These are phyloP conservation scores for Heliconius congener DNA, from an alignment of 1,140 invertebrate species.

Conservation along the genomic window DNA sequence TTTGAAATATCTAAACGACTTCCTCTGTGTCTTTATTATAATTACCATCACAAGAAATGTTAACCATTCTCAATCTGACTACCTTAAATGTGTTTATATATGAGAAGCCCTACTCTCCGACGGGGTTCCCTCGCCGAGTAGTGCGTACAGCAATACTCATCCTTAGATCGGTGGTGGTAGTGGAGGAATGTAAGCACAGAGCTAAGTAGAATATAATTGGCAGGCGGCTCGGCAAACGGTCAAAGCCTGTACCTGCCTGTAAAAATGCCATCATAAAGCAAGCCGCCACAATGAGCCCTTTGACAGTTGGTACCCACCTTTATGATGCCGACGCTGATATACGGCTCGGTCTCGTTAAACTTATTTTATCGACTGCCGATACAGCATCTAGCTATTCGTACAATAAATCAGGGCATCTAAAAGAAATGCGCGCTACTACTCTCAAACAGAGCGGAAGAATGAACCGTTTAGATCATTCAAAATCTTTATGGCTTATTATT, in stretches of 20 bases:
- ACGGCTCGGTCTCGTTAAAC: conserved; percentile 72
- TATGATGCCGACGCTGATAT: conserved; percentile 79
- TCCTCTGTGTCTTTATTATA: conserved; percentile 6
- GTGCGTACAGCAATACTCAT: conserved; percentile 24
- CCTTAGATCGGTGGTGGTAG: conserved; percentile 24
- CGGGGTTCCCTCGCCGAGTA: not conserved
- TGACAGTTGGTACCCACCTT: conserved; percentile 77
- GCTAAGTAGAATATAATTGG: conserved; percentile 80
- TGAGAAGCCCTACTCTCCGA: not conserved
- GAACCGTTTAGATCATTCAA: conserved; percentile 71
- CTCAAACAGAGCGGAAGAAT: conserved; percentile 66
- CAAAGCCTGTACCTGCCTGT: conserved; percentile 76
- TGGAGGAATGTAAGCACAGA: conserved; percentile 39
- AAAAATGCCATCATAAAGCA: conserved; percentile 79
- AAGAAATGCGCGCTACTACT: conserved; percentile 54
- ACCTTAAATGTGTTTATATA: not conserved
- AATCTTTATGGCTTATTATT: conserved; percentile 77
- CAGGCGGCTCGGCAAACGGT: conserved; percentile 65
- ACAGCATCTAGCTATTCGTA: conserved; percentile 61
- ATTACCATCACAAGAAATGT: conserved; percentile 22
- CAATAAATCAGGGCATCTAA: conserved; percentile 66
- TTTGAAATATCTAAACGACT: conserved; percentile 8
- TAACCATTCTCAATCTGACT: conserved; percentile 11
- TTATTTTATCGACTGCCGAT: conserved; percentile 76
- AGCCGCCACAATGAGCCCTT: conserved; percentile 73